phyloP scores from a whole-genome alignment of 1,140 invertebrate genomes.

The Cephus cinctus region DNA sequence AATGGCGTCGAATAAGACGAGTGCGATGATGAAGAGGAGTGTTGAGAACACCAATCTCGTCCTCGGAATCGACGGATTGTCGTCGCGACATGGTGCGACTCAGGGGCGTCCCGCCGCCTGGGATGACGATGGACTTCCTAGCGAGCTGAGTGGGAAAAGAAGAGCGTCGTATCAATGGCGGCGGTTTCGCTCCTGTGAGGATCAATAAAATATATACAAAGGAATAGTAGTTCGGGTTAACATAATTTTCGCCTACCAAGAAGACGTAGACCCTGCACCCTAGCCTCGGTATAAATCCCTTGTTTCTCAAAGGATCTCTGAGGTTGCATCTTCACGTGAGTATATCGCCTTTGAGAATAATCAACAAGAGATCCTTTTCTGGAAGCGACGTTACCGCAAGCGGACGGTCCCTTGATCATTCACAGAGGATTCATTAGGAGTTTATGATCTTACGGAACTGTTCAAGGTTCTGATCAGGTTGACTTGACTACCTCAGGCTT shows the following conservation, averaged over 20 bases:
- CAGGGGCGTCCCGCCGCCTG: too few relatives aligned
- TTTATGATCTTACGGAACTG: too few relatives aligned
- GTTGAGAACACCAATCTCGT: slow-evolving; percentile 22
- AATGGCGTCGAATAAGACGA: slow-evolving; percentile 40
- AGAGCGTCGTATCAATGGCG: slow-evolving; percentile 39
- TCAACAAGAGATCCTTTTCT: slow-evolving; percentile 31
- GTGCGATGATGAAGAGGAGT: slow-evolving; percentile 32
- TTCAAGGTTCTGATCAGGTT: neutral
- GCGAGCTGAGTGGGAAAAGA: slow-evolving; percentile 38
- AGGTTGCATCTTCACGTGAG: slow-evolving; percentile 28
- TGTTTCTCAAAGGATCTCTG: slow-evolving; percentile 37
- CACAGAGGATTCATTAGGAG: too few relatives aligned
- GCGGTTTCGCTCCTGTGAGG: slow-evolving; percentile 31
- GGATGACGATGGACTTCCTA: slow-evolving; percentile 13
- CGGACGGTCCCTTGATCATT: slow-evolving; percentile 34
- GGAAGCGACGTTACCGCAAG: slow-evolving; percentile 24
- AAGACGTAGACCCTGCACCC: slow-evolving; percentile 32
- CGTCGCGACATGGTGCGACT: slow-evolving; percentile 24
- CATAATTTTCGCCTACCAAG: slow-evolving; percentile 30
- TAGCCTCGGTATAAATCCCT: slow-evolving; percentile 29
- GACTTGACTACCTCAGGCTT: slow-evolving; percentile 34
- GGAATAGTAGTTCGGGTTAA: neutral
- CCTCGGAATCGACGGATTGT: slow-evolving; percentile 28
- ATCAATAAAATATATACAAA: neutral
- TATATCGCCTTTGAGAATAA: slow-evolving; percentile 26